Evolutionary conservation across 2,113 vertebrate genomes (phyloP).

Genomic region (Oncorhynchus tshawytscha): DNA sequence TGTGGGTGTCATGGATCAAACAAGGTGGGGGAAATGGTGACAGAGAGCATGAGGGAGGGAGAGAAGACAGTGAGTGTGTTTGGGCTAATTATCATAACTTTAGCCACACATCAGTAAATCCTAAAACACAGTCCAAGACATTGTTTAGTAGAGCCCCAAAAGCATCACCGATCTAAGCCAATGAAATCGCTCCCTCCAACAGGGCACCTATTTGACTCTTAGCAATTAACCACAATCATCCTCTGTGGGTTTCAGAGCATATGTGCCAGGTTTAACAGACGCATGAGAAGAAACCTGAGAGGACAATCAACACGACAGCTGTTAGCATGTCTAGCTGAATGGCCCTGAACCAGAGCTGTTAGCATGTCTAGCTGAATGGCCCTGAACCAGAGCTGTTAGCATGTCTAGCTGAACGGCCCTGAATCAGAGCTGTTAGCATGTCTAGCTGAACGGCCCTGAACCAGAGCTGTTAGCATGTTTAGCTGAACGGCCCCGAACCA

Average conservation of each 20-base stretch:
- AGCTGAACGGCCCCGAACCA: not conserved
- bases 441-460: not conserved
- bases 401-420: not conserved
- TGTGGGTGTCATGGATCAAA: too few species aligned
- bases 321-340: not conserved
- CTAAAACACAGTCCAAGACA: too few species aligned
- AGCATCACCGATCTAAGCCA: not conserved
- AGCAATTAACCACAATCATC: not conserved
- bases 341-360: too few species aligned
- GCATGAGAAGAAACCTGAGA: not conserved
- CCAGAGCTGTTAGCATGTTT: not conserved
- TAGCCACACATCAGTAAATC: not conserved
- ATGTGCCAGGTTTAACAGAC: not conserved
- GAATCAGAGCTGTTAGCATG: not conserved
- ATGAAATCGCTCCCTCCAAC: constrained; percentile 14
- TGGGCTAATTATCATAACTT: not conserved
- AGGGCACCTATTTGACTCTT: not conserved
- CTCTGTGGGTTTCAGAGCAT: not conserved
- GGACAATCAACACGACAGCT: not conserved
- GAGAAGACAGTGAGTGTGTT: not conserved
- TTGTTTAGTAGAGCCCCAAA: too few species aligned
- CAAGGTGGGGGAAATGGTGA: too few species aligned
- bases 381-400: too few species aligned
- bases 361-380: too few species aligned
- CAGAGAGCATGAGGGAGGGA: too few species aligned